A percentile compares a stretch with the other conserved stretches of the same genome.
These are phyloP conservation scores for Apaloderma vittatum DNA, from an alignment of 2,113 vertebrate genomes.

Conservation along the genomic window DNA sequence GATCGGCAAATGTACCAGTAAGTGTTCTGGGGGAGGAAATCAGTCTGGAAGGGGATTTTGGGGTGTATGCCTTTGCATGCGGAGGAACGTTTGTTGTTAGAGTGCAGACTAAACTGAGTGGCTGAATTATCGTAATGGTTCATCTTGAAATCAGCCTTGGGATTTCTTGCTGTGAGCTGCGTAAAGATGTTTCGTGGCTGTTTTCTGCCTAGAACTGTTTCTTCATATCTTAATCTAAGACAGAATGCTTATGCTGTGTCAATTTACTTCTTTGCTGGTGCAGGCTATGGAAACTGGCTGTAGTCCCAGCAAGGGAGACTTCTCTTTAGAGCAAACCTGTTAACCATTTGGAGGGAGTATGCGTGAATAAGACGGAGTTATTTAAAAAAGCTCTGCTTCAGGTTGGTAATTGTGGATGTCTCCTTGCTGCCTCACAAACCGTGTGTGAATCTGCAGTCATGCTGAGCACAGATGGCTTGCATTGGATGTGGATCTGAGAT, in stretches of 20 bases:
- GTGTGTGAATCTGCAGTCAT: not conserved
- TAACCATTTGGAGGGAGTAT: constrained; percentile 28
- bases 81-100: not conserved
- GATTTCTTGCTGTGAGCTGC: not conserved
- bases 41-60: not conserved
- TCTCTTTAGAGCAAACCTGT: constrained; percentile 12
- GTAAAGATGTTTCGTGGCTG: not conserved
- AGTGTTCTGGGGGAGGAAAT: not conserved
- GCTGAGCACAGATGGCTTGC: not conserved
- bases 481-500: not conserved
- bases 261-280: not conserved
- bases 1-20: not conserved
- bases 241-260: not conserved
- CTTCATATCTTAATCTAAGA: not conserved
- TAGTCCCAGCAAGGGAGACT: not conserved
- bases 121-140: not conserved
- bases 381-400: not conserved
- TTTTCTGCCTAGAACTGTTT: not conserved
- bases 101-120: constrained; percentile 2
- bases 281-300: constrained; percentile 38
- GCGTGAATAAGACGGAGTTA: not conserved
- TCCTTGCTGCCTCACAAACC: not conserved
- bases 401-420: not conserved
- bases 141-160: not conserved
- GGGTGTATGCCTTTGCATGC: not conserved